Evolutionary conservation across 2,113 vertebrate genomes (phyloP).

Genomic region (Neomonachus schauinslandi): DNA sequence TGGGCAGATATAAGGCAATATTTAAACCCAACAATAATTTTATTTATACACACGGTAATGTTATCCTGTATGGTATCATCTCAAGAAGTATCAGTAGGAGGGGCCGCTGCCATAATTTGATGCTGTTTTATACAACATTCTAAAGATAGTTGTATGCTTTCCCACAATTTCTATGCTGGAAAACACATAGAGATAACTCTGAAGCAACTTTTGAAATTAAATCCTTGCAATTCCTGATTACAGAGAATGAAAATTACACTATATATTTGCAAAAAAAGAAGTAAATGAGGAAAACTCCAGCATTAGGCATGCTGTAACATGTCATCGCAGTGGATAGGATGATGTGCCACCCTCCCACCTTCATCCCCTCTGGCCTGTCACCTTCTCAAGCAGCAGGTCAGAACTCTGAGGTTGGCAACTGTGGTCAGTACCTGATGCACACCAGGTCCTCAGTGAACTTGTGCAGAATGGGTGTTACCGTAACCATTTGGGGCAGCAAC

Average conservation of each 20-base stretch:
- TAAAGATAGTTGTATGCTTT: background rate
- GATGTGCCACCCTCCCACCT: fast-evolving
- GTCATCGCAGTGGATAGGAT: fast-evolving
- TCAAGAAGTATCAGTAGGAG: background rate
- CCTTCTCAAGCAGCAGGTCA: background rate
- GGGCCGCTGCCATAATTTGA: background rate
- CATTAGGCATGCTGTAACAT: background rate
- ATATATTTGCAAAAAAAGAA: background rate
- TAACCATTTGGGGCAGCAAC: no score
- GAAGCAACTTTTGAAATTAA: background rate
- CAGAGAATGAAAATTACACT: background rate
- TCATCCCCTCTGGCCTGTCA: fast-evolving
- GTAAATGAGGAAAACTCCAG: background rate
- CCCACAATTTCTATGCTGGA: background rate
- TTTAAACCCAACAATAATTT: background rate
- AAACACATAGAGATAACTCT: background rate
- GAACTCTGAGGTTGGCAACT: fast-evolving
- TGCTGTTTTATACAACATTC: no score
- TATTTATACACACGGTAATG: fast-evolving
- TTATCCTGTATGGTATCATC: background rate
- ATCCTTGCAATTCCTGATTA: background rate
- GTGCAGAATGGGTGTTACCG: fast-evolving
- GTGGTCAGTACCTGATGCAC: background rate
- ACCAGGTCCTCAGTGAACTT: fast-evolving
- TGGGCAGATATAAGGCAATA: background rate